Conservation (phyloP, 2,113 vertebrate species). For the Cheirogaleus medius region DNA sequence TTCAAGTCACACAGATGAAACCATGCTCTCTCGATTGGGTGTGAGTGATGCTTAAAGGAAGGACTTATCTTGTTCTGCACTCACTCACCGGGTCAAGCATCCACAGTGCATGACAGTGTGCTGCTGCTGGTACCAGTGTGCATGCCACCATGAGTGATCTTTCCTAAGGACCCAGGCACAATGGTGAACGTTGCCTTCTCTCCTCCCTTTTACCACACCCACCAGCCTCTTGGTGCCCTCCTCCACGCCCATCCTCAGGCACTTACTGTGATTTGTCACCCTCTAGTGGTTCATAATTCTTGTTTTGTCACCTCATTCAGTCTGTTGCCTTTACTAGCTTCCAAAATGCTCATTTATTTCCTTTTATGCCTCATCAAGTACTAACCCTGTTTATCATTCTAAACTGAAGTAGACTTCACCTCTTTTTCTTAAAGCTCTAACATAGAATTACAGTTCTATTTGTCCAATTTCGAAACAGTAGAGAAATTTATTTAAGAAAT, state of each 20-base stretch:
- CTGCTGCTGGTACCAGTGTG: accelerated
- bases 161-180: neutral
- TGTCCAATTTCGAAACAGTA: neutral
- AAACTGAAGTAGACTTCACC: neutral
- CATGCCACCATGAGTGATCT: neutral
- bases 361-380: neutral
- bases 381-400: neutral
- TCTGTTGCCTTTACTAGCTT: neutral
- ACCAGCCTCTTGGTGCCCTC: neutral
- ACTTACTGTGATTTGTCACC: neutral
- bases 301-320: neutral
- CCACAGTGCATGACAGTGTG: no score
- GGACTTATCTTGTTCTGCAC: no score
- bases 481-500: neutral
- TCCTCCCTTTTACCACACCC: neutral
- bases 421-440: neutral
- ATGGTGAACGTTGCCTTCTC: neutral
- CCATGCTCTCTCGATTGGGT: neutral
- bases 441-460: neutral
- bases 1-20: neutral
- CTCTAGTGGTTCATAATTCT: neutral
- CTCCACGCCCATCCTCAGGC: no score
- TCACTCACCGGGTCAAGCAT: neutral
- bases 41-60: neutral
- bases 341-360: neutral